A percentile compares a stretch with the other conserved stretches of the same genome.
Evolutionary conservation across 2,113 vertebrate genomes (phyloP).

Genomic region (Antigone vipio): DNA sequence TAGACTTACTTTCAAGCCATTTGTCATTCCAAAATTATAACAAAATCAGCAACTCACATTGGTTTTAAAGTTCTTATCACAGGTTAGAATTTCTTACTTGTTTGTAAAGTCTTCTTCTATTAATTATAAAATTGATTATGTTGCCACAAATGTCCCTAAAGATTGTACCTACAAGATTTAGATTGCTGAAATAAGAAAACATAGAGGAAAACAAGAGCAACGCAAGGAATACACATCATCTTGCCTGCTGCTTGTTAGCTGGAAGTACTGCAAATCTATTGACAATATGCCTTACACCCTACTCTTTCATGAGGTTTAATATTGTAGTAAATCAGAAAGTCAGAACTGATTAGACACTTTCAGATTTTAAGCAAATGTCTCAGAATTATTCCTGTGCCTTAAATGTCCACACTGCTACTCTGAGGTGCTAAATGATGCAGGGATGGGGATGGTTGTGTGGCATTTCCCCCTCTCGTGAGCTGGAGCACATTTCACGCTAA

Average conservation of each 20-base stretch:
- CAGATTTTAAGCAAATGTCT: neutral
- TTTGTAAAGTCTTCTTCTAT: conserved; percentile 7
- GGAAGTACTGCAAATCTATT: neutral
- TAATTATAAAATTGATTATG: conserved; percentile 21
- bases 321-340: neutral
- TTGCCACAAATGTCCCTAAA: conserved; percentile 31
- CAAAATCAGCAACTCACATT: conserved; percentile 14
- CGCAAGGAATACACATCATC: neutral
- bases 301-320: neutral
- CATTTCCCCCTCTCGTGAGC: neutral
- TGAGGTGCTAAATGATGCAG: neutral
- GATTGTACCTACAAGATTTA: conserved; percentile 27
- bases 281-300: neutral
- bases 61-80: neutral
- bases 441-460: fast-evolving
- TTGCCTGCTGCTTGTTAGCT: neutral
- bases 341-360: neutral
- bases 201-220: neutral
- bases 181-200: conserved; percentile 15
- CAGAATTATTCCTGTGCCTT: neutral
- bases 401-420: neutral
- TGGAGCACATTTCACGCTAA: neutral
- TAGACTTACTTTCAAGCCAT: conserved; percentile 22
- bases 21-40: conserved; percentile 54
- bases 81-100: conserved; percentile 12